A percentile compares a stretch with the other conserved stretches of the same genome.
phyloP scores from a whole-genome alignment of 2,888 invertebrate genomes.

The Ophioninae sp. region DNA sequence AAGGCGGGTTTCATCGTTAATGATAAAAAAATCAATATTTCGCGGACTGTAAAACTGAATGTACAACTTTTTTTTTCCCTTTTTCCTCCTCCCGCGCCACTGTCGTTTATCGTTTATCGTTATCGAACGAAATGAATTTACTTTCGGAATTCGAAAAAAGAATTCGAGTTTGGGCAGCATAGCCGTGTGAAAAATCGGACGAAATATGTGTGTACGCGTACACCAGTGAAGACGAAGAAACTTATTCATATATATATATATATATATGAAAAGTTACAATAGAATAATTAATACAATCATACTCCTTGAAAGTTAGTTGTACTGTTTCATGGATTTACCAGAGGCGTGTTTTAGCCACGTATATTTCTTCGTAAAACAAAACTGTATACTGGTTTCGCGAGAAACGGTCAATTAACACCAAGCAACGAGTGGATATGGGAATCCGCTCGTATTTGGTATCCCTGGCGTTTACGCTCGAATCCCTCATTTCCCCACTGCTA shows the following conservation, averaged over 20 bases:
- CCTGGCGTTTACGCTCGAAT: conserved; percentile 46
- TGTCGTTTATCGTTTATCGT: conserved; percentile 23
- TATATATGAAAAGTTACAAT: neutral
- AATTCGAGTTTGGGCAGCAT: conserved; percentile 7
- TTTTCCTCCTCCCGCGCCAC: neutral
- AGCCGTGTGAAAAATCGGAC: conserved; percentile 23
- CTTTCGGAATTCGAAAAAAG: conserved; percentile 36
- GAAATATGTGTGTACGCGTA: conserved; percentile 11
- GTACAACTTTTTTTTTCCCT: conserved; percentile 1
- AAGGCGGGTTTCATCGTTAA: neutral
- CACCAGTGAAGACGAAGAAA: conserved; percentile 38
- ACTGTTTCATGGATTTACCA: conserved; percentile 48
- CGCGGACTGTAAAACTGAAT: conserved; percentile 34
- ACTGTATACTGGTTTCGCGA: conserved; percentile 45
- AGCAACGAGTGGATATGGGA: conserved; percentile 28
- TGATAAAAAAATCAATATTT: neutral
- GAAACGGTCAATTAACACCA: conserved; percentile 38
- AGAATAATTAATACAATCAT: conserved; percentile 42
- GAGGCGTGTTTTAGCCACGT: conserved; percentile 21
- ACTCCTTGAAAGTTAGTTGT: conserved; percentile 51
- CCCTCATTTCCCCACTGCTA: conserved; percentile 1
- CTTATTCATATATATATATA: neutral
- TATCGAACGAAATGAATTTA: conserved; percentile 11
- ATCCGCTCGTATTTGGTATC: conserved; percentile 69
- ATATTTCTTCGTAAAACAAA: conserved; percentile 26